A percentile compares a stretch with the other conserved stretches of the same genome.
phyloP scores from a whole-genome alignment of 2,888 invertebrate genomes.

The Anticlea derivata region DNA sequence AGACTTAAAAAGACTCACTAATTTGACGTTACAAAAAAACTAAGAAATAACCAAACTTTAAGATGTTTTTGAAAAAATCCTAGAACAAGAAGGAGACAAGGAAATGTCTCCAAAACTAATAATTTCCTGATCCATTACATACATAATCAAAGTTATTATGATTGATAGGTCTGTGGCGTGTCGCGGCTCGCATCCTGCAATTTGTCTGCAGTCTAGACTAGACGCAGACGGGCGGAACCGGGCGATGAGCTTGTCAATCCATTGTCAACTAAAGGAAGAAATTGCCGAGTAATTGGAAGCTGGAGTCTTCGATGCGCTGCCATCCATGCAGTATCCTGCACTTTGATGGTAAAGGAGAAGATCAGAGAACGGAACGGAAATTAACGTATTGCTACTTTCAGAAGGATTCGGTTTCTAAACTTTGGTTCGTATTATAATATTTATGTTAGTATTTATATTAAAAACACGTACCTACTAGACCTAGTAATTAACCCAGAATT shows the following conservation, averaged over 20 bases:
- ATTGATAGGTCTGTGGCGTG: slow-evolving; percentile 30
- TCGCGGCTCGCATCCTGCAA: slow-evolving; percentile 38
- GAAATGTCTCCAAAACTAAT: not conserved
- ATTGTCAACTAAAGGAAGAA: slow-evolving; percentile 12
- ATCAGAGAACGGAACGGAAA: no score
- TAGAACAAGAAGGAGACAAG: not conserved
- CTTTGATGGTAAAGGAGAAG: not conserved
- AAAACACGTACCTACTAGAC: no score
- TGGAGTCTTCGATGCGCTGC: not conserved
- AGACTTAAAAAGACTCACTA: not conserved
- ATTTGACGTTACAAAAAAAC: not conserved
- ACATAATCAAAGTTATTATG: slow-evolving; percentile 29
- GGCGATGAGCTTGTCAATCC: slow-evolving; percentile 21
- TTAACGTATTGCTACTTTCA: no score
- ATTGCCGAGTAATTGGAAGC: slow-evolving; percentile 7
- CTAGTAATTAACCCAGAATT: no score
- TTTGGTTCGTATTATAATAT: no score
- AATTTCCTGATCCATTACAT: slow-evolving; percentile 11
- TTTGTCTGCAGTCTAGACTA: slow-evolving; percentile 40
- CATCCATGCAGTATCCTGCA: not conserved
- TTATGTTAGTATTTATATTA: no score
- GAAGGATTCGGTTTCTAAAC: no score
- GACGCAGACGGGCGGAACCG: slow-evolving; percentile 19
- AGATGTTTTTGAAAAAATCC: no score
- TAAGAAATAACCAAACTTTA: no score